Evolutionary conservation across 92 coral and sea anemone species (phyloP), one percentile per base, ranked within the genome.

Genomic region (Plumapathes pennacea): DNA sequence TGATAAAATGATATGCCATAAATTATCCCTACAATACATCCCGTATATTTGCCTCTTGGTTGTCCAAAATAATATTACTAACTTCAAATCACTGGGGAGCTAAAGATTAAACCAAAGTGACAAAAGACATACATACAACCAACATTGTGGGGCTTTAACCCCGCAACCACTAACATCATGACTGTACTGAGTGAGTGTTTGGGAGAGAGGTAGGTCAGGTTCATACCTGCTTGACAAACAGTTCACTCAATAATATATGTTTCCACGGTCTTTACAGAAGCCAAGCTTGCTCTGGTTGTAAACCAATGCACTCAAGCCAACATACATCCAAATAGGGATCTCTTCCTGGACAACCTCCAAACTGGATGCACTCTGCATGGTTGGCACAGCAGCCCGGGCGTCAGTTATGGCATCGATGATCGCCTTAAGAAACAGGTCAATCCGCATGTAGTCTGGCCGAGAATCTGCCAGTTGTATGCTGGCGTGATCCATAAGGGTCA

Each of bases 271-370:
- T 46, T 86, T 85, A 25, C 85, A 88, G 53, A 71, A 94, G 1
- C 99, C 99, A 15, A 94, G 90, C 44, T 65, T 88, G 63, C 99
- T 94, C 70, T 94, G 96, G 47, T 94, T 94, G 32, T 84, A 82
- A 25, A 94, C 55, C 70, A 84, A 60, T 39, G 99, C 96, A 2
- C 82, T 81, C 8, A 94, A 45, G 13, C 99, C 99, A 19, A 89
- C 12, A 29, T 89, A 89, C 32, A 94, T 47, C 34, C 57, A 38
- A 48, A 94, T 89, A 21, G 83, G 65, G 27, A 94, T 57, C 36
- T 90, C 97, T 36, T 76, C 96, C 42, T 94, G 96, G 15, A 78
- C 84, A 3, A 89, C 96, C 45, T 89, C 83, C 48, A 90, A 75
- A 73, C 63, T 85, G 32, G 58, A 48, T 54, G 77, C 70, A 25